These are phyloP conservation scores for Calypte anna DNA, from an alignment of 2,113 vertebrate species.

Conservation along the genomic window DNA sequence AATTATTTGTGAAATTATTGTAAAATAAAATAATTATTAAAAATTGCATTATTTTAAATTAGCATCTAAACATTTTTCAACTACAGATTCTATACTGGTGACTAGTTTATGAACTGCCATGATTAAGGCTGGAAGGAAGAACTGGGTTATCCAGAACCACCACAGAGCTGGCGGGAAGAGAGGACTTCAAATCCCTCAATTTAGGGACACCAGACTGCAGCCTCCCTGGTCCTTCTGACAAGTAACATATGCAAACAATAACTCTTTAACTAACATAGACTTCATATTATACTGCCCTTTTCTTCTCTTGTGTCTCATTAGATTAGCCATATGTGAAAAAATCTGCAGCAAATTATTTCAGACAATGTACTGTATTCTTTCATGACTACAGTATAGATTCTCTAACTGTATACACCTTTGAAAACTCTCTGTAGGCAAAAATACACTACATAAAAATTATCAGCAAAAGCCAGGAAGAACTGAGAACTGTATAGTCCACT, in stretches of 20 bases:
- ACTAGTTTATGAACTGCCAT: accelerated
- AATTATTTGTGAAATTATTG: too few species aligned
- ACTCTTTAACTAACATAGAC: background rate
- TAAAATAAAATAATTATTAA: too few species aligned
- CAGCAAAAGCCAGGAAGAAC: background rate
- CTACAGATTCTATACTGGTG: background rate
- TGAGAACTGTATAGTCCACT: background rate
- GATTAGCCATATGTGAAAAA: background rate
- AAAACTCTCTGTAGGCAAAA: background rate
- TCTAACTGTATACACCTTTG: background rate
- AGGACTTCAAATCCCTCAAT: background rate
- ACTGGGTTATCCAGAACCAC: background rate
- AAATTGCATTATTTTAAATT: too few species aligned
- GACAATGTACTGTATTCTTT: background rate
- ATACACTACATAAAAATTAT: background rate
- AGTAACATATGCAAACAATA: accelerated
- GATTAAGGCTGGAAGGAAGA: background rate
- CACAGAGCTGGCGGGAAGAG: background rate
- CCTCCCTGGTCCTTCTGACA: background rate
- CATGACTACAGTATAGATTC: background rate
- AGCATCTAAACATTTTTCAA: background rate
- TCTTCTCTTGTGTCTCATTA: background rate
- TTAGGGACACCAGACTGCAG: background rate
- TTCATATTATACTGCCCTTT: background rate
- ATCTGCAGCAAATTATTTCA: background rate